Evolutionary conservation across 1,140 invertebrate genomes (phyloP).

Genomic region (Orchesella cincta): DNA sequence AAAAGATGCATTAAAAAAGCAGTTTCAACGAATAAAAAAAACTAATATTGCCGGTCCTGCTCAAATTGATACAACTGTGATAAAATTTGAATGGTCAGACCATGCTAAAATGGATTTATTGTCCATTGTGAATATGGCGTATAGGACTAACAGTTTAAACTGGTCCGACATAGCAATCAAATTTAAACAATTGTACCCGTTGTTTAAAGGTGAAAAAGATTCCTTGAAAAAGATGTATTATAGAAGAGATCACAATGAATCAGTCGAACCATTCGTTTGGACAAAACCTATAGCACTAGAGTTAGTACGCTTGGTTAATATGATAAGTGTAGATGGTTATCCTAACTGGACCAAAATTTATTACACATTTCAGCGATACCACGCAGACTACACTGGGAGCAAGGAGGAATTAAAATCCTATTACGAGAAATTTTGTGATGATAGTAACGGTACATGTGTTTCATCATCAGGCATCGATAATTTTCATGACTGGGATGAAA

Average conservation of each 20-base stretch:
- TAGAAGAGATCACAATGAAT: not conserved
- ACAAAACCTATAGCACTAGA: not conserved
- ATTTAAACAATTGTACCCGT: not conserved
- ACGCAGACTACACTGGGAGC: not conserved
- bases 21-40: not conserved
- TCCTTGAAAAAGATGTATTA: not conserved
- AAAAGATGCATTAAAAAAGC: not conserved
- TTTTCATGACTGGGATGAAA: not conserved
- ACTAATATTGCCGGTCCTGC: not conserved
- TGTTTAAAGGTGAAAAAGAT: not conserved
- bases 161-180: not conserved
- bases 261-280: not conserved
- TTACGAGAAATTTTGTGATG: not conserved
- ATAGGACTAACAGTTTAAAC: not conserved
- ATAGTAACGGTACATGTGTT: not conserved
- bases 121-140: not conserved
- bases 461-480: not conserved
- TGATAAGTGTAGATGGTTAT: not conserved
- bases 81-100: not conserved
- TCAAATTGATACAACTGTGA: not conserved
- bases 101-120: not conserved
- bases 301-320: not conserved
- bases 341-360: not conserved
- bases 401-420: not conserved
- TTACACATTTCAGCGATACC: not conserved